phyloP scores from a whole-genome alignment of 2,797 vertebrate genomes.

The Sebastes hubbsi region DNA sequence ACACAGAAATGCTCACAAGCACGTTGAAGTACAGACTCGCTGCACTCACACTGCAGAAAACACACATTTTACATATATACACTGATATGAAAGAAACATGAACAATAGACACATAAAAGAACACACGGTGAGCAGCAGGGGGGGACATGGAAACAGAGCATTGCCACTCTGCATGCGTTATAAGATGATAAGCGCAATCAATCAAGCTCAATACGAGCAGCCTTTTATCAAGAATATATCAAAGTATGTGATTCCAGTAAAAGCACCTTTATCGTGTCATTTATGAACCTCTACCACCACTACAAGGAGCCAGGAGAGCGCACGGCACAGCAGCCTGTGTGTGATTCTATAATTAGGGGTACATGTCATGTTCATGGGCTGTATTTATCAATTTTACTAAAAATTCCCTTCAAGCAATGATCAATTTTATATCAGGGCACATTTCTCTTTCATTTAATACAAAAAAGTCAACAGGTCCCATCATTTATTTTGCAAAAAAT shows the following conservation, averaged over 20 bases:
- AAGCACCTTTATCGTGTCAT: constrained; percentile 17
- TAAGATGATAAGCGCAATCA: constrained; percentile 24
- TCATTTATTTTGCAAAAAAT: no score
- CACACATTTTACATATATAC: not conserved
- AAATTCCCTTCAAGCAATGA: no score
- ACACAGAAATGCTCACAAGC: not conserved
- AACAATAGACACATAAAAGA: not conserved
- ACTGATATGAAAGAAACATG: not conserved
- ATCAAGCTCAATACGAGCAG: constrained; percentile 6
- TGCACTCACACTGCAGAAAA: not conserved
- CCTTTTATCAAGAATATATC: constrained; percentile 18
- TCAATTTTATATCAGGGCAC: no score
- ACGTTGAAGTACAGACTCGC: not conserved
- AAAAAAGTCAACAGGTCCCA: no score
- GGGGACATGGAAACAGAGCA: not conserved
- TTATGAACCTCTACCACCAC: not conserved
- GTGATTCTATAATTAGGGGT: no score
- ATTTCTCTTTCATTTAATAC: no score
- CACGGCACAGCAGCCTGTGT: not conserved
- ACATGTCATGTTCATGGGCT: no score
- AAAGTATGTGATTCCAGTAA: constrained; percentile 15
- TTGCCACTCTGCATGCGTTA: constrained; percentile 5
- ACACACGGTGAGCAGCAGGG: not conserved
- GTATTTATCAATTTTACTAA: no score
- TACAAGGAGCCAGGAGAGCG: not conserved